Base-by-base conservation (phyloP, 2,797 vertebrate genomes). In the Oryzias sinensis region DNA sequence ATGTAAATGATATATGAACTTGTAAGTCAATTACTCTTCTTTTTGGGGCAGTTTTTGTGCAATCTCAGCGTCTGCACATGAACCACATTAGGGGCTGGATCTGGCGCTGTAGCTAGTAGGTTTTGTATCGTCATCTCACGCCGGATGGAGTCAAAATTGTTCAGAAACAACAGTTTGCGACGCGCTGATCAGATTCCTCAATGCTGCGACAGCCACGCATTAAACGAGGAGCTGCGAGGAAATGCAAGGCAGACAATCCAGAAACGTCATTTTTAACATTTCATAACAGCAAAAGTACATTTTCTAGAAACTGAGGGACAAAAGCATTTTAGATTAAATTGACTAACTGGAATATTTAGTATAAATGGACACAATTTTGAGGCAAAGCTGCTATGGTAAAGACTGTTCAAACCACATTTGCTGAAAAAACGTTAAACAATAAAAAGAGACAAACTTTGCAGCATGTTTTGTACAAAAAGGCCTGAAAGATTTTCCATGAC, bases 391-490 rank as follows among this genome's bases (percentile, higher is more conserved):
- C 58, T 68, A 56, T 45, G 55, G 6, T 44, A 52, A 27, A 62
- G 27, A 68, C 43, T 59, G 22, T 68, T 76, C 51, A 54, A 14
- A 6, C 50, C 55, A 14, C 53, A 74, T 62, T 49, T 53, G 78
- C 77, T 83, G 73, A 37, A 37, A 37, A 29, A 37, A 37, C 3
- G 8, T 37, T 2, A 13, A 37, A 37, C 46, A 15, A 59, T 68
- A 76, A 59, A 24, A 67, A 63, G 18, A 62, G 56, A 70, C 53
- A 56, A 61, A 59, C 18, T 62, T 71, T 53, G 70, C 54, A 79
- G 79, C 75, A 88, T 86, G 83, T 87, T 83, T 86, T 81, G 29
- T 76, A 80, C 67, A 73, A 70, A 56, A 48, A 61, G 62, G 59
- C 9, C 71, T 67, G 42, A 69, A 22, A 16, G 24, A 56, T 78